Conservation (phyloP, 2,888 invertebrate genomes). For the Barypeithes pellucidus region DNA sequence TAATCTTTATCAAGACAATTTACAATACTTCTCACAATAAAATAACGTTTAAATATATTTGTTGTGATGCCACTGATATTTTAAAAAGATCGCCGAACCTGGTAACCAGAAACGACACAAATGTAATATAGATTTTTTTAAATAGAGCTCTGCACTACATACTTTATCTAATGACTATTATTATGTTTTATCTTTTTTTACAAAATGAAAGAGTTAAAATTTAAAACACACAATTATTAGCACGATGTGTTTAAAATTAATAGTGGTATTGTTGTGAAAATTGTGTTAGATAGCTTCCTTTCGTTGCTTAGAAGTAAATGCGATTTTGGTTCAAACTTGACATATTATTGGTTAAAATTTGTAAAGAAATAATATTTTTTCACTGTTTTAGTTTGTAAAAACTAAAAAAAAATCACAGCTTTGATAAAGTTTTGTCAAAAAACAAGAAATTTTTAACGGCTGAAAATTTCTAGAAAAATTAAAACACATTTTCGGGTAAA, state of each 20-base stretch:
- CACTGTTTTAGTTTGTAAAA: too few relatives aligned
- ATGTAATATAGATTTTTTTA: not conserved
- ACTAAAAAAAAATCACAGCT: too few relatives aligned
- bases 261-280: not conserved
- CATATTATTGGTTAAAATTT: too few relatives aligned
- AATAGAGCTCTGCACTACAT: not conserved
- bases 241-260: not conserved
- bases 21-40: too few relatives aligned
- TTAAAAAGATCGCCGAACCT: not conserved
- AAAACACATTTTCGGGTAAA: too few relatives aligned
- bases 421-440: too few relatives aligned
- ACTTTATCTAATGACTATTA: not conserved
- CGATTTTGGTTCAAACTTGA: too few relatives aligned
- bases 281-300: not conserved
- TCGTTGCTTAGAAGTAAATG: not conserved
- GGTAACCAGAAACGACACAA: not conserved
- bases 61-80: not conserved
- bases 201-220: not conserved
- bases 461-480: too few relatives aligned
- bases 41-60: too few relatives aligned
- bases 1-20: too few relatives aligned
- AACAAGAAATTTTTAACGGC: too few relatives aligned
- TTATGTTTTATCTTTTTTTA: not conserved
- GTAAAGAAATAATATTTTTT: too few relatives aligned
- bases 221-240: not conserved